A percentile compares a stretch with the other conserved stretches of the same genome.
Conservation (phyloP, 2,888 invertebrate species). For the Aromia moschata region DNA sequence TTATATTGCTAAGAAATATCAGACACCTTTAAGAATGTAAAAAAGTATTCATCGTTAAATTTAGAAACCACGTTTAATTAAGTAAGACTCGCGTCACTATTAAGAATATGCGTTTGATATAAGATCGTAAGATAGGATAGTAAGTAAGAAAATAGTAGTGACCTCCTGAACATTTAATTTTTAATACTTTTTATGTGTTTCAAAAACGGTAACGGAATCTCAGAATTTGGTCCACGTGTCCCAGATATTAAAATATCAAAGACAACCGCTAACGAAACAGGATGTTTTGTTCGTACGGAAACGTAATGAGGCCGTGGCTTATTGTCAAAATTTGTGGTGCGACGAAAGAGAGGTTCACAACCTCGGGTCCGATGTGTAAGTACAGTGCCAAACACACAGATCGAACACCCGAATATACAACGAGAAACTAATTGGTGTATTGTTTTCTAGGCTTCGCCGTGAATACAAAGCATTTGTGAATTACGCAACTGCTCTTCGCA, state of each 20-base stretch:
- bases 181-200: not conserved
- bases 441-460: not conserved
- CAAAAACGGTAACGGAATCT: not conserved
- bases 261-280: not conserved
- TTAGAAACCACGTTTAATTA: no score
- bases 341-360: not conserved
- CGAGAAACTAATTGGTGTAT: not conserved
- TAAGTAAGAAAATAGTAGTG: no score
- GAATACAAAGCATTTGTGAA: not conserved
- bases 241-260: not conserved
- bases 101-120: no score
- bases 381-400: not conserved
- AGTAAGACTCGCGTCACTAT: no score
- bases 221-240: not conserved
- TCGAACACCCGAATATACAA: no score
- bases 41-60: no score
- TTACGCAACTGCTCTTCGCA: not conserved
- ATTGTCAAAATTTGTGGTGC: not conserved
- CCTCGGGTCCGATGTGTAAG: not conserved
- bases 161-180: no score
- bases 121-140: no score
- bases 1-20: no score
- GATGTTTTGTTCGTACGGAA: not conserved
- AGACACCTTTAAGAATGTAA: no score
- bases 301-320: not conserved